Base-by-base conservation (phyloP, 2,113 vertebrate genomes). In the Electrona antarctica region DNA sequence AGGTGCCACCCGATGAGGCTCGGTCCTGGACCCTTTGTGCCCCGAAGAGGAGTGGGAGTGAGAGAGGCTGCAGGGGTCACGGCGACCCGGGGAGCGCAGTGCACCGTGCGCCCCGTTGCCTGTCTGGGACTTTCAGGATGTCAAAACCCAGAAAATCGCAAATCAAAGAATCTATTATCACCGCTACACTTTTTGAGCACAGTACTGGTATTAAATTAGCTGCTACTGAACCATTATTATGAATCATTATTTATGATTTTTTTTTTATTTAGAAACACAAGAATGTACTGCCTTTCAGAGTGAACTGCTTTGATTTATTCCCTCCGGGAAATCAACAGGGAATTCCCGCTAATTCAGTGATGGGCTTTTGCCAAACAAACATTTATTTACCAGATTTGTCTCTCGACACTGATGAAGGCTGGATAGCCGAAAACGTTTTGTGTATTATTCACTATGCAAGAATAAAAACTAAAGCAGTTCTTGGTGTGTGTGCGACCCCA, bases 1-100 rank as follows among this genome's bases (percentile, higher is more conserved):
- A 89, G 91, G 92, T 93, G 89, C 87, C 83, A 84, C 51, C 89
- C 89, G 89, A 89, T 46, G 77, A 88, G 55, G 85, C 76, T 64
- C 49, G 80, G 74, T 72, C 55, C 54, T 48, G 66, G 29, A 80
- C 85, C 84, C 88, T 93, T 91, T 91, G 92, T 93, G 89, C 82
- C 33, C 78, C 7, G 81, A 83, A 70, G 57, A 52, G 49, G 83
- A 85, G 93, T 93, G 87, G 92, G 92, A 92, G 93, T 91, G 92
- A 80, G 92, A 91, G 90, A 93, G 92, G 78, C 84, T 51, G 47
- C 59, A 45, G 80, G 87, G 93, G 93, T 94, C 90, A 89, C 7
- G 6, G 56, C 79, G 90, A 90, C 90, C 86, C 64, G 28, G 50
- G 64, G 78, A 86, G 65, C 80, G 56, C 69, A 78, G 77, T 62